phyloP scores from a whole-genome alignment of 2,888 invertebrate genomes.

The Heteromyza rotundicornis region DNA sequence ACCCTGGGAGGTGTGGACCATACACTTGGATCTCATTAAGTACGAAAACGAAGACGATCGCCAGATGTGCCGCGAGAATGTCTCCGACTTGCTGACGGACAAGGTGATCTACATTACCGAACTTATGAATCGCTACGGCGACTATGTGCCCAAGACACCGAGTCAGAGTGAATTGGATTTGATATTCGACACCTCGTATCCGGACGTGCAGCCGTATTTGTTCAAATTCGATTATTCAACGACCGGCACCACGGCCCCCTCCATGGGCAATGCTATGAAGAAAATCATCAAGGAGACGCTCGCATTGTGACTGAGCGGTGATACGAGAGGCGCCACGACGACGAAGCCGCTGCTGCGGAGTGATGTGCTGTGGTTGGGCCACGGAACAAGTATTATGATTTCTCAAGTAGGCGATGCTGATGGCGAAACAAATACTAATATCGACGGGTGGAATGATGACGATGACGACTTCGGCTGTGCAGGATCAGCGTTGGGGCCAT shows the following conservation, averaged over 20 bases:
- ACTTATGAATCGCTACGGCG: slow-evolving; percentile 93
- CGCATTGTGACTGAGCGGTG: slow-evolving; percentile 69
- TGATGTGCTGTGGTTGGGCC: slow-evolving; percentile 13
- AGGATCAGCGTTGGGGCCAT: background rate
- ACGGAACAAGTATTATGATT: slow-evolving; percentile 29
- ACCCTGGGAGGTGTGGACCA: slow-evolving; percentile 99
- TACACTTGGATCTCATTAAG: slow-evolving; percentile 86
- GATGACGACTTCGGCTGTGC: background rate
- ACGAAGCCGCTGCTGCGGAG: too few species aligned
- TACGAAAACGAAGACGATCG: slow-evolving; percentile 86
- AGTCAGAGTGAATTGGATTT: slow-evolving; percentile 89
- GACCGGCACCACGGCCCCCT: slow-evolving; percentile 77
- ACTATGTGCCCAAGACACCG: slow-evolving; percentile 96
- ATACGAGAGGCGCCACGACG: slow-evolving; percentile 17
- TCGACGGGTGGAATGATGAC: background rate
- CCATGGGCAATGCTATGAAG: slow-evolving; percentile 87
- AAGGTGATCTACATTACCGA: slow-evolving; percentile 94
- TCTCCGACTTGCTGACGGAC: slow-evolving; percentile 87
- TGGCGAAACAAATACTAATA: slow-evolving; percentile 12
- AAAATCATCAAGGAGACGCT: slow-evolving; percentile 87
- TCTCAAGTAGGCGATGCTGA: slow-evolving; percentile 27
- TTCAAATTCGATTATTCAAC: slow-evolving; percentile 89
- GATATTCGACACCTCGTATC: slow-evolving; percentile 91
- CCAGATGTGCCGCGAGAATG: slow-evolving; percentile 84
- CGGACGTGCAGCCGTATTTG: slow-evolving; percentile 95